These are phyloP conservation scores for Muntiacus reevesi DNA, from an alignment of 2,113 vertebrate species.

Conservation along the genomic window DNA sequence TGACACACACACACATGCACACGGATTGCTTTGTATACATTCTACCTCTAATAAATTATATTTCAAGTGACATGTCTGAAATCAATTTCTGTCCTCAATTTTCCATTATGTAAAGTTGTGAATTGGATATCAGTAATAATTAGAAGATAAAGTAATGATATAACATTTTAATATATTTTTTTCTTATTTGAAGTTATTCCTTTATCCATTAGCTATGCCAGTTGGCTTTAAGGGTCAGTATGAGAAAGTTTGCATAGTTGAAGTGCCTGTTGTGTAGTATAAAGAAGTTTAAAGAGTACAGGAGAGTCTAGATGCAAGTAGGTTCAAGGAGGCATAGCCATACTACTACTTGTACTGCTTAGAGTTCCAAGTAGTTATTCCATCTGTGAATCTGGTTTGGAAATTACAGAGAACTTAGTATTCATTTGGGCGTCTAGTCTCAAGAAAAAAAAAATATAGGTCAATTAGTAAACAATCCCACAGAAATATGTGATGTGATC, in stretches of 20 bases:
- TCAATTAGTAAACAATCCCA: not conserved
- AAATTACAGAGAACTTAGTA: not conserved
- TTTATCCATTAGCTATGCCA: not conserved
- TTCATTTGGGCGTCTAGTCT: not conserved
- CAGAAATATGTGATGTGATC: not conserved
- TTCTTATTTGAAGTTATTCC: not conserved
- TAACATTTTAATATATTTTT: not conserved
- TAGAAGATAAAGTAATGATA: not conserved
- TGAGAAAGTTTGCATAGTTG: fast-evolving
- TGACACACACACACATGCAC: not conserved
- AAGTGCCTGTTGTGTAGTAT: not conserved
- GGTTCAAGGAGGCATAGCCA: not conserved
- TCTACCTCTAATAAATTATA: not conserved
- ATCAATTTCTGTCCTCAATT: not conserved
- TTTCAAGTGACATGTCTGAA: not conserved
- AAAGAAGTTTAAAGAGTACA: not conserved
- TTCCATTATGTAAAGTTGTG: not conserved
- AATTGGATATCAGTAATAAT: not conserved
- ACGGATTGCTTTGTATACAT: not conserved
- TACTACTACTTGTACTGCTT: fast-evolving
- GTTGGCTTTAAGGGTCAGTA: not conserved
- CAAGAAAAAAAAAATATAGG: not conserved
- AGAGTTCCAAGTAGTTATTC: not conserved
- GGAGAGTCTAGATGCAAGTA: not conserved
- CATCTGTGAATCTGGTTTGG: not conserved